Conservation (phyloP, 2,888 invertebrate species). For the Drosophila differens region DNA sequence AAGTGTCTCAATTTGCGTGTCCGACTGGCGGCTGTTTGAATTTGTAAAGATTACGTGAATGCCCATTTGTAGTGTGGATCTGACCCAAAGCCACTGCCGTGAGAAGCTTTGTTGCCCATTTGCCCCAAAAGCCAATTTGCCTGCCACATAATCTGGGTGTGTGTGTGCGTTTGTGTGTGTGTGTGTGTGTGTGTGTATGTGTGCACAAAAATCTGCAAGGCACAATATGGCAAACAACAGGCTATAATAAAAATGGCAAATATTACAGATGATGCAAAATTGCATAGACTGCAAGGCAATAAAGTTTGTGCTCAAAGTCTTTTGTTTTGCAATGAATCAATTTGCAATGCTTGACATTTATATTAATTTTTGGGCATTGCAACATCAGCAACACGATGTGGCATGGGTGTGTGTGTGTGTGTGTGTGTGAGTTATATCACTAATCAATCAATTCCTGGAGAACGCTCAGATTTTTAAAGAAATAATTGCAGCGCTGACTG, state of each 20-base stretch:
- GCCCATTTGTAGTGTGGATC: conserved; percentile 43
- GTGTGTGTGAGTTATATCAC: not conserved
- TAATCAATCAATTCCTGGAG: not conserved
- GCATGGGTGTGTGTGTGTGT: not conserved
- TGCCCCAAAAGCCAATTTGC: conserved; percentile 4
- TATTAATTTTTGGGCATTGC: conserved; percentile 19
- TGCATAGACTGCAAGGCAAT: conserved; percentile 16
- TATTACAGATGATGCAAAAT: conserved; percentile 39
- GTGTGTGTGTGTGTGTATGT: conserved; percentile 6
- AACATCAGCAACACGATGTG: conserved; percentile 11
- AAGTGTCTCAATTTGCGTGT: conserved; percentile 71
- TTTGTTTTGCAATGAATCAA: conserved; percentile 59
- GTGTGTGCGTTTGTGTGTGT: conserved; percentile 11
- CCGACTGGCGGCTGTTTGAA: conserved; percentile 26
- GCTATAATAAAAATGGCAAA: conserved; percentile 47
- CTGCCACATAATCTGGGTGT: not conserved
- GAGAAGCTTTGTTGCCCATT: conserved; percentile 36
- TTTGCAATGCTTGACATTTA: conserved; percentile 33
- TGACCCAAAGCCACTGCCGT: conserved; percentile 35
- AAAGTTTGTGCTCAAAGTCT: conserved; percentile 71
- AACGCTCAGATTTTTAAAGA: not conserved
- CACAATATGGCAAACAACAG: not conserved
- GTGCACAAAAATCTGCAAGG: conserved; percentile 27
- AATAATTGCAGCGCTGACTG: not conserved
- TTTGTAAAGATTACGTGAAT: conserved; percentile 56